Evolutionary conservation across 2,888 invertebrate species (phyloP), one percentile per base, ranked within the genome.

Genomic region (Campoplex nolae): DNA sequence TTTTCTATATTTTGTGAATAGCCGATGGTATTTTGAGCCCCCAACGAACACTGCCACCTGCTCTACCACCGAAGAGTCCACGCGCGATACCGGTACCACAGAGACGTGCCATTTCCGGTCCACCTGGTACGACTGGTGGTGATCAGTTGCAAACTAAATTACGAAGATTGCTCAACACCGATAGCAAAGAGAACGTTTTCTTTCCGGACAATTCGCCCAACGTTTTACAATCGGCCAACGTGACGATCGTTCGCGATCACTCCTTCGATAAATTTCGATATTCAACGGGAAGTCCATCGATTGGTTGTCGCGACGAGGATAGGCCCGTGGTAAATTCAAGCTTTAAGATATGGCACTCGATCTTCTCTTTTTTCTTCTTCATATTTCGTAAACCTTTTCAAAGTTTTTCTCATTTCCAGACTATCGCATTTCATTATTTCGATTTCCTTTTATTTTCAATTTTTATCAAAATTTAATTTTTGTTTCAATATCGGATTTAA

Each of bases 81-180:
- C 95, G 95, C 79, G 95, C 95, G 88, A 95, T 95, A 84, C 93
- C 94, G 87, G 91, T 93, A 85, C 94, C 94, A 35, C 94, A 94
- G 88, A 90, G 94, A 62, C 93, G 94, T 51, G 91, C 93, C 38
- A 92, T 93, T 89, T 92, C 93, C 85, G 93, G 93, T 48, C 92
- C 93, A 32, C 91, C 92, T n/a, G 92, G 91, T 78, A 89, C 90
- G 11, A 91, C 95, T 23, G 95, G 95, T 88, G 95, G 96, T 81
- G 96, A 97, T 93, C 95, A 97, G 90, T 95, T 98, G 75, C 98
- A 98, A 95, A 97, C 96, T 90, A 97, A 97, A 88, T 95, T 98
- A 89, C 95, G 98, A 28, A 96, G 97, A 90, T 95, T 98, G 84
- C 95, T 98, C 18, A 97, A 97, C 91, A 95, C 96, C 51, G 97